Percentiles rank a stretch among this genome's conserved stretches.
Conservation (phyloP, 2,797 vertebrate species). For the Podarcis lilfordi region DNA sequence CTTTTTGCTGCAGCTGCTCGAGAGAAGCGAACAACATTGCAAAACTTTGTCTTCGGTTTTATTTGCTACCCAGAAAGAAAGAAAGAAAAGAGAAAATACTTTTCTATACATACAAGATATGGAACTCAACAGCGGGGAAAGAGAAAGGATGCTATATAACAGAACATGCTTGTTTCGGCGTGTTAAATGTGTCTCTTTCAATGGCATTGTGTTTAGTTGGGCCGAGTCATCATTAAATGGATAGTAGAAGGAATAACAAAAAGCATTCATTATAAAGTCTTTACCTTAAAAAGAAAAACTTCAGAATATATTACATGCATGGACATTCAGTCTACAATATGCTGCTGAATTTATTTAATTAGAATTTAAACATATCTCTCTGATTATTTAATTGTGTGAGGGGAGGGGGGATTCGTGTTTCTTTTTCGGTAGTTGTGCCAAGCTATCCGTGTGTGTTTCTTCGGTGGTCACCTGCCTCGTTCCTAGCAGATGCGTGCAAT, state of each 20-base stretch:
- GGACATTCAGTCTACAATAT: constrained; percentile 64
- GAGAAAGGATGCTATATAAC: constrained; percentile 26
- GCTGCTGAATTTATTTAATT: constrained; percentile 78
- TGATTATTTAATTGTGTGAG: constrained; percentile 73
- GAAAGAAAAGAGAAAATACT: too few relatives aligned
- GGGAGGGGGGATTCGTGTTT: constrained; percentile 50
- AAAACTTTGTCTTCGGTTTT: constrained; percentile 61
- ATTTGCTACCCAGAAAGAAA: neutral
- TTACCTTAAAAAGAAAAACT: constrained; percentile 46
- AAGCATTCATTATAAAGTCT: constrained; percentile 16
- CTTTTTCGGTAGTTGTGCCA: constrained; percentile 85
- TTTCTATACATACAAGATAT: neutral
- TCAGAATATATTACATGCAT: constrained; percentile 40
- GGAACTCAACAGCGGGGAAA: neutral
- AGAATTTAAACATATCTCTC: constrained; percentile 77
- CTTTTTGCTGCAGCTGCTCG: constrained; percentile 74
- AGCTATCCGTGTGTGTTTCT: constrained; percentile 91
- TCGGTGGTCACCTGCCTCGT: constrained; percentile 94
- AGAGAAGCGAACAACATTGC: constrained; percentile 69
- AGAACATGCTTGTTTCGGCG: constrained; percentile 40
- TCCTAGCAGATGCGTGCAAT: constrained; percentile 91
- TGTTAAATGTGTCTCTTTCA: constrained; percentile 41
- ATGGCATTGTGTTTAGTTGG: constrained; percentile 20
- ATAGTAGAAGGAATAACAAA: constrained; percentile 24
- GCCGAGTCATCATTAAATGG: neutral